Base-by-base conservation (phyloP, 2,888 invertebrate genomes). In the Papilio gigon region DNA sequence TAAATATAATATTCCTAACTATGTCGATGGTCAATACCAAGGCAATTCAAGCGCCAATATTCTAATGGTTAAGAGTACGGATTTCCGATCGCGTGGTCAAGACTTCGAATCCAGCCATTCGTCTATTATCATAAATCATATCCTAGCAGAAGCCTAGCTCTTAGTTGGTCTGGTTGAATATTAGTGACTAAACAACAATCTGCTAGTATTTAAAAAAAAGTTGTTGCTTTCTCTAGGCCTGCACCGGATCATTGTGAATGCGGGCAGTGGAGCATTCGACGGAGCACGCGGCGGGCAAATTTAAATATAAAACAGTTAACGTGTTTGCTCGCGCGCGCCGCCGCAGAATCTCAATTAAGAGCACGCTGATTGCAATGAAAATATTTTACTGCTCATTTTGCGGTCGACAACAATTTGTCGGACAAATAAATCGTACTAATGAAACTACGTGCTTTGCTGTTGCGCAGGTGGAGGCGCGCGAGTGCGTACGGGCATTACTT, bases 391-490 rank as follows among this genome's bases (percentile, higher is more conserved):
- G 22, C 56, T 56, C 64, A 70, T 70, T 67, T 72, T 71, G 22
- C 61, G 64, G 65, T 50, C 72, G 33, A 47, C 71, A 27, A 74
- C 70, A 70, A 74, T 72, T 42, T 78, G 77, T 60, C 65, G 74
- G 56, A 72, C 77, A n/a, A 77, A 74, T 64, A 64, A 50, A 64
- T 25, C 53, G 53, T 56, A 30, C 30, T 14, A 17, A 8, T 30
- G 3, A 5, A 17, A 50, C 53, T 53, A 53, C 27, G 27, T 56
- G 53, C 30, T 17, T 56, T 27, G 27, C 11, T 56, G 30, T 56
- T 17, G 30, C 11, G 20, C 50, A 27, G 27, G 25, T 50, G 20
- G 4, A 50, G 27, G n/a, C 17, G 6, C 3, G 5, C 25, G 4
- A 25, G 6, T 11, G 14, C 3, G 27, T 53, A 11, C 6, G 20